Percentiles rank a stretch among this genome's conserved stretches.
These are phyloP conservation scores for Allacma fusca DNA, from an alignment of 2,888 invertebrate genomes.

Conservation along the genomic window DNA sequence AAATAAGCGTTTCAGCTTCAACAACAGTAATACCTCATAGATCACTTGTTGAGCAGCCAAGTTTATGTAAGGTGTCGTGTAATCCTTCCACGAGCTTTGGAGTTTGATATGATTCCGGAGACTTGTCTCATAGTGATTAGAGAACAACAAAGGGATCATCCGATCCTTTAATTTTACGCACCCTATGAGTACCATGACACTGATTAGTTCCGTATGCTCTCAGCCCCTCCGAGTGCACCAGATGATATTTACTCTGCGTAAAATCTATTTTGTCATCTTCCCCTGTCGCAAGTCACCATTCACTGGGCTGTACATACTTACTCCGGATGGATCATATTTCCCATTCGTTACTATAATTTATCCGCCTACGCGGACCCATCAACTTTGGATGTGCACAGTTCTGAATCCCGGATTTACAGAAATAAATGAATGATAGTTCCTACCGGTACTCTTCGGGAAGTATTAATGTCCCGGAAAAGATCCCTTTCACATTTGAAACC, in stretches of 20 bases:
- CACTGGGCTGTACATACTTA: too few species aligned
- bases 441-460: too few species aligned
- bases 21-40: slow-evolving; percentile 25
- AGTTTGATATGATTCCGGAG: neutral
- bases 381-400: too few species aligned
- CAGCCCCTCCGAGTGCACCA: neutral
- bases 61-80: neutral
- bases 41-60: neutral
- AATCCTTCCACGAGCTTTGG: neutral
- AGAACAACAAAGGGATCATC: neutral
- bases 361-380: too few species aligned
- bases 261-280: neutral
- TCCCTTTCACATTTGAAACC: too few species aligned
- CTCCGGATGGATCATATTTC: too few species aligned
- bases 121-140: neutral
- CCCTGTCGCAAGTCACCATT: neutral
- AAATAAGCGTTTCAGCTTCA: slow-evolving; percentile 22
- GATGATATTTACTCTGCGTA: neutral
- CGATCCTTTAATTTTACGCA: neutral
- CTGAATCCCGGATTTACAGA: too few species aligned
- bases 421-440: too few species aligned
- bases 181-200: neutral
- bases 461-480: too few species aligned
- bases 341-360: too few species aligned
- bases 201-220: neutral